Base-by-base conservation (phyloP, 2,888 invertebrate species). In the Hyposoter dolosus region DNA sequence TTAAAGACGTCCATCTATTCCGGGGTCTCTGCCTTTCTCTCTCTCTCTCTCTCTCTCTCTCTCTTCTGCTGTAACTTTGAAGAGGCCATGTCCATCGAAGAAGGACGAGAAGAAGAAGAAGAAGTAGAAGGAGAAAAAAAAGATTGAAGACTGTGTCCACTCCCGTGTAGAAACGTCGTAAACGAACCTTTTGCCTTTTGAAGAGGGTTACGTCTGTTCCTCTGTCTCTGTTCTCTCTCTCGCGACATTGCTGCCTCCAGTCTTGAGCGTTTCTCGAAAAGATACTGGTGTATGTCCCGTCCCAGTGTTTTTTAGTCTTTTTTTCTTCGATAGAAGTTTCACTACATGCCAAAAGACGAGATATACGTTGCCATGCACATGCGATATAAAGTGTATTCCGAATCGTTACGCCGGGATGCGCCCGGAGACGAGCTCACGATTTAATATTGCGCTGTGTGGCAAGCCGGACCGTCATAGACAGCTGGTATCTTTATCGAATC, bases 401-500 rank as follows among this genome's bases (percentile, higher is more conserved):
- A 56, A 80, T 80, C 72, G 65, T 63, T 23, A 28, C 7, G 40
- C 56, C 10, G 35, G 32, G 9, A 32, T 12, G 32, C 40, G 15
- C 43, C 50, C 45, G 60, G 72, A 76, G 47, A 74, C 68, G 72
- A 68, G 45, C 50, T 68, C 78, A 45, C 68, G 76, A 50, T 77
- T 63, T 63, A 60, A 32, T 45, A 69, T 40, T 65, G 74, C 65
- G 45, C 68, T 53, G 40, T 72, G 66, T n/a, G 50, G 65, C 43
- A 82, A 86, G 85, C 88, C 89, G 88, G 88, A 89, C 90, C 80
- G 90, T 92, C 92, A 92, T 91, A 88, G 90, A 90, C 90, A 89
- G 90, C 91, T 92, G 91, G 90, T 92, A 93, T 93, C 92, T 92
- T 91, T 92, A 92, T 92, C 92, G 92, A 90, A 93, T 93, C 92